These are phyloP conservation scores for Tetragnatha montana DNA, from an alignment of 2,888 invertebrate genomes.

Conservation along the genomic window DNA sequence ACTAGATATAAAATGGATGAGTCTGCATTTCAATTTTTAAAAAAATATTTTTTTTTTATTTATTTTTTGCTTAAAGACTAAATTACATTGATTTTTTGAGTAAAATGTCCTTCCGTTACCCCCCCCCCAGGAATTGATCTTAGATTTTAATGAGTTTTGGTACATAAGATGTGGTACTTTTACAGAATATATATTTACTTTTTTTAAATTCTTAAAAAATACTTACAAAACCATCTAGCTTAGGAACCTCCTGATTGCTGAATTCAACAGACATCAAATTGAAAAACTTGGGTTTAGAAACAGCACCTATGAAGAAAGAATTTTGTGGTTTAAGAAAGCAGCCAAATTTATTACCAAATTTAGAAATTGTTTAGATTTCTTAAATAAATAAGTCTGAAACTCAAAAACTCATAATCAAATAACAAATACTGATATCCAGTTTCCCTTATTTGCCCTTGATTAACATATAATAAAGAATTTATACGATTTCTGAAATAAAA, in stretches of 20 bases:
- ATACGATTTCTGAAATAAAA: not conserved
- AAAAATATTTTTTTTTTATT: too few species aligned
- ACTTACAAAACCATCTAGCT: constrained; percentile 83
- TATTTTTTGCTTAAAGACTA: too few species aligned
- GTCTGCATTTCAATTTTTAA: too few species aligned
- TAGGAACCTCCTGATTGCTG: constrained; percentile 86
- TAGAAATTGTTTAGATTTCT: too few species aligned
- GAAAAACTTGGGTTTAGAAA: constrained; percentile 93
- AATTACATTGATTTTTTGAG: too few species aligned
- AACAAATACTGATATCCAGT: not conserved
- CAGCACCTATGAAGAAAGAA: constrained; percentile 73
- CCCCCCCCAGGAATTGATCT: too few species aligned
- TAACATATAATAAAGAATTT: not conserved
- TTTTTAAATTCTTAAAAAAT: not conserved
- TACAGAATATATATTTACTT: not conserved
- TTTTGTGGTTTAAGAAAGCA: not conserved
- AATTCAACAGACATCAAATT: constrained; percentile 87
- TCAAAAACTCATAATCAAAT: not conserved
- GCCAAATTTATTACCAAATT: not conserved
- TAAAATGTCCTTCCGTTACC: too few species aligned
- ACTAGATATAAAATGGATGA: too few species aligned
- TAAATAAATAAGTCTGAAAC: too few species aligned
- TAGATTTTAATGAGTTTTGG: too few species aligned
- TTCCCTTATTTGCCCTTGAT: not conserved
- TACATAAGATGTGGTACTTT: too few species aligned